These are phyloP conservation scores for Thunnus maccoyii DNA, from an alignment of 2,113 vertebrate species.

Conservation along the genomic window DNA sequence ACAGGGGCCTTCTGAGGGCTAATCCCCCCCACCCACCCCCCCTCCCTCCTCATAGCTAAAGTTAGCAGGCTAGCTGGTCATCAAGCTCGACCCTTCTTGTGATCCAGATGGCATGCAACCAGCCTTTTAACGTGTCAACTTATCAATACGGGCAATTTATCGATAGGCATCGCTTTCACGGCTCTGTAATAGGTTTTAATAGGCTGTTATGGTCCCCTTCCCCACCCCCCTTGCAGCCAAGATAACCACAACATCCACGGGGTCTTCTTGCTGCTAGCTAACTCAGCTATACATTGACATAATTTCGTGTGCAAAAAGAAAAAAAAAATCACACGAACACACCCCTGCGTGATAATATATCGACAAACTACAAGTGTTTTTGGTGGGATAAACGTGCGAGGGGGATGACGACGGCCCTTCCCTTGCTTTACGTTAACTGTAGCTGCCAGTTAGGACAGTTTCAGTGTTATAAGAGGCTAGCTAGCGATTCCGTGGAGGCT, in stretches of 20 bases:
- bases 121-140: neutral
- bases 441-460: conserved; percentile 20
- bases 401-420: conserved; percentile 46
- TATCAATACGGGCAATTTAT: neutral
- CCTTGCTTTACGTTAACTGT: conserved; percentile 8
- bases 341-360: neutral
- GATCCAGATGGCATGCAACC: conserved; percentile 15
- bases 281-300: neutral
- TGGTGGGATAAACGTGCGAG: conserved; percentile 13
- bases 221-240: conserved; percentile 34
- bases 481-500: neutral
- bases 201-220: conserved; percentile 11
- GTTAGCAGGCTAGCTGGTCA: conserved; percentile 72
- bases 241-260: conserved; percentile 54
- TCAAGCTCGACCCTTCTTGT: conserved; percentile 15
- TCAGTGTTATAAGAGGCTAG: conserved; percentile 27
- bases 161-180: neutral
- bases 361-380: neutral
- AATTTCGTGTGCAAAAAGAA: neutral
- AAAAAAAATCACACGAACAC: neutral
- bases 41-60: conserved; percentile 56
- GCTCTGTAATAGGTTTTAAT: conserved; percentile 7
- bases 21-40: conserved; percentile 53
- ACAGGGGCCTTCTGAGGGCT: conserved; percentile 75
- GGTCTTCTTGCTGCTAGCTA: conserved; percentile 25